Evolutionary conservation across 2,888 invertebrate species (phyloP).

Genomic region (Spilarctia lutea): DNA sequence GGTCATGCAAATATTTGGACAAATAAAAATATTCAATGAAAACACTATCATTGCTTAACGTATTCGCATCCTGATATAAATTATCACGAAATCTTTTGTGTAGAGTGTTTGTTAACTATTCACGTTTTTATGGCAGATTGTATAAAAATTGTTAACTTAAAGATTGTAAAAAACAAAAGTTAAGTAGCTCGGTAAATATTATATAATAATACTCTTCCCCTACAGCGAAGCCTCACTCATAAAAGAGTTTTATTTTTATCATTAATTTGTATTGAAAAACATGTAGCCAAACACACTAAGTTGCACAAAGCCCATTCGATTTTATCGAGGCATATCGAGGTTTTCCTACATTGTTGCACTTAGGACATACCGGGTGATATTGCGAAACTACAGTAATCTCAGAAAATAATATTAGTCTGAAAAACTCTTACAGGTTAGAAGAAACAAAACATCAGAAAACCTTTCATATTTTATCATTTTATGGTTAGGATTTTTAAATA

Average conservation of each 20-base stretch:
- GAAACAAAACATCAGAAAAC: no score
- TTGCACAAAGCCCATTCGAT: neutral
- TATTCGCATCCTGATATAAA: neutral
- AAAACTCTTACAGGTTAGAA: no score
- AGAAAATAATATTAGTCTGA: no score
- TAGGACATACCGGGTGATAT: no score
- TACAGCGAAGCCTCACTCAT: neutral
- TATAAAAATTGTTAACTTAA: neutral
- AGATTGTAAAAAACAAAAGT: neutral
- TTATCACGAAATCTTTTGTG: slow-evolving; percentile 1
- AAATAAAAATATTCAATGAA: neutral
- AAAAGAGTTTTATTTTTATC: neutral
- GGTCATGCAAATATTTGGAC: neutral
- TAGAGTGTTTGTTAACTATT: slow-evolving; percentile 15
- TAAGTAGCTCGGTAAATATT: neutral
- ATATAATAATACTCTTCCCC: neutral
- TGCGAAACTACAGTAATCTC: no score
- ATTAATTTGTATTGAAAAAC: neutral
- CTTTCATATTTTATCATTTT: no score
- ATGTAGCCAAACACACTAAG: neutral
- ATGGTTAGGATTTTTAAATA: no score
- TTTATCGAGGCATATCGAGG: no score
- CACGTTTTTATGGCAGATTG: neutral
- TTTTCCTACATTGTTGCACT: no score
- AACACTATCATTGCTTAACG: neutral